Conservation (phyloP, 1,140 invertebrate species). For the Drosophila rufa region DNA sequence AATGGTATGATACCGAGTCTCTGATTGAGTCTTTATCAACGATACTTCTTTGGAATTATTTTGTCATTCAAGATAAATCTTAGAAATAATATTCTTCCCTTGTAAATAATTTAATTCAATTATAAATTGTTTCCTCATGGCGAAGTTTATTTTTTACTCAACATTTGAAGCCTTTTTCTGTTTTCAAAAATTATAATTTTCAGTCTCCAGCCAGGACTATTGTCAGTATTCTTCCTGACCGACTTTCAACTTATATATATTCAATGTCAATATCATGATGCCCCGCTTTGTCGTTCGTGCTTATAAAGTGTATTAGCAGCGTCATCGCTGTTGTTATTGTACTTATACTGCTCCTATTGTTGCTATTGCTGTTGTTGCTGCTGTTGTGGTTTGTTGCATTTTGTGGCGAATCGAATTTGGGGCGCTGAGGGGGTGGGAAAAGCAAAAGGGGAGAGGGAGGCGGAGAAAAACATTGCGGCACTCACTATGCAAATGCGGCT, state of each 20-base stretch:
- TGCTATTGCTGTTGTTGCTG: conserved; percentile 1
- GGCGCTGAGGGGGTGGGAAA: background rate
- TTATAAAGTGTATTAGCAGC: conserved; percentile 36
- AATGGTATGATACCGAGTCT: too few species aligned
- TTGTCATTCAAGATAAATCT: too few species aligned
- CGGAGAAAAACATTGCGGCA: conserved; percentile 38
- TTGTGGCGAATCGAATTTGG: conserved; percentile 57
- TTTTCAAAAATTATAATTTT: background rate
- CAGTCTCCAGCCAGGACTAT: background rate
- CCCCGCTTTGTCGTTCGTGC: conserved; percentile 12
- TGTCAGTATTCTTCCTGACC: background rate
- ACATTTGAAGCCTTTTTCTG: background rate
- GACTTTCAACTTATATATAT: background rate
- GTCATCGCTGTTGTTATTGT: conserved; percentile 30
- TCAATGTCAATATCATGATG: conserved; percentile 45
- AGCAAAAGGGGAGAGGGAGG: background rate
- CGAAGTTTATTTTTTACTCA: background rate
- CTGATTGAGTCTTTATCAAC: too few species aligned
- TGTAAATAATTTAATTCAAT: too few species aligned
- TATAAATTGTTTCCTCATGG: too few species aligned
- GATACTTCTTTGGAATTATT: too few species aligned
- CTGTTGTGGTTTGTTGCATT: conserved; percentile 39
- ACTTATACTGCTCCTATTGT: conserved; percentile 5
- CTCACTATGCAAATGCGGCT: conserved; percentile 61
- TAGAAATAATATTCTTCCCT: too few species aligned